Conservation (phyloP, 2,888 invertebrate genomes). For the Imbricaverruca yamaguchii region DNA sequence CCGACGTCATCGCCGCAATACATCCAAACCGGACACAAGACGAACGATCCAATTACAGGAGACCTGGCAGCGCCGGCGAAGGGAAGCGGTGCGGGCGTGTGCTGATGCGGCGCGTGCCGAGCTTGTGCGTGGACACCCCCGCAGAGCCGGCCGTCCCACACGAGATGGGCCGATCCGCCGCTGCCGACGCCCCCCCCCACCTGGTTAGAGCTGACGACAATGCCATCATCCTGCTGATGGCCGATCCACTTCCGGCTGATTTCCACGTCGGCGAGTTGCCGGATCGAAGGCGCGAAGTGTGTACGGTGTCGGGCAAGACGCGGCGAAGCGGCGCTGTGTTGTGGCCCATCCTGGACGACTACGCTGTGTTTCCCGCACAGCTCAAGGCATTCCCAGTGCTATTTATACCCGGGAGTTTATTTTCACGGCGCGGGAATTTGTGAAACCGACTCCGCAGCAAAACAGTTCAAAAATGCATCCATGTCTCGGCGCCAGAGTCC, state of each 20-base stretch:
- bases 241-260: no score
- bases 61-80: neutral
- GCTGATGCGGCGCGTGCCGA: neutral
- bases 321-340: no score
- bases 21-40: constrained; percentile 13
- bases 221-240: no score
- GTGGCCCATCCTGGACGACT: no score
- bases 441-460: neutral
- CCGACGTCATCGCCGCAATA: neutral
- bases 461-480: constrained; percentile 2
- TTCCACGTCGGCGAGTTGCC: no score
- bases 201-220: no score
- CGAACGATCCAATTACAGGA: constrained; percentile 14
- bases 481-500: no score
- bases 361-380: no score
- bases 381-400: no score
- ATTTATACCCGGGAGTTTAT: neutral
- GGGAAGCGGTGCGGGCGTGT: neutral
- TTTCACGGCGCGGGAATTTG: neutral
- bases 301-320: no score
- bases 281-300: no score
- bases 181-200: neutral
- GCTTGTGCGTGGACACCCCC: neutral
- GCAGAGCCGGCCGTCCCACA: neutral
- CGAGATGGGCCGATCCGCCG: neutral